phyloP scores from a whole-genome alignment of 2,888 invertebrate genomes.

The Aplocera efformata region DNA sequence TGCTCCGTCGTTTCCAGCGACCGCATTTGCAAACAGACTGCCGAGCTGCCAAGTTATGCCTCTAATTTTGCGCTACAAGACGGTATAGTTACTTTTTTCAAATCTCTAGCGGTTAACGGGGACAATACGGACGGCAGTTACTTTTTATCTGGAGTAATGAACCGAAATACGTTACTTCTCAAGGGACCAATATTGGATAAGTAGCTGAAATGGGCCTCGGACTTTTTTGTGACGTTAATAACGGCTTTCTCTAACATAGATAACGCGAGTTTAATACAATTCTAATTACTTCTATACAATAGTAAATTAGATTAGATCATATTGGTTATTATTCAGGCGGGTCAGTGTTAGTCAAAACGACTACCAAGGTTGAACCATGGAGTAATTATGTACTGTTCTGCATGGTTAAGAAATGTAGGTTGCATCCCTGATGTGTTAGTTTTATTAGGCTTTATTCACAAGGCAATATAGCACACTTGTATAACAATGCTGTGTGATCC shows the following conservation, averaged over 20 bases:
- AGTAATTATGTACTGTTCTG: too few relatives aligned
- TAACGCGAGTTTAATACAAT: too few relatives aligned
- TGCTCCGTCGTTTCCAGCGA: slow-evolving; percentile 42
- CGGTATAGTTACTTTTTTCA: slow-evolving; percentile 35
- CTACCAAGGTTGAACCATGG: too few relatives aligned
- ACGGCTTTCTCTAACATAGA: slow-evolving; percentile 1
- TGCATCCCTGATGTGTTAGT: too few relatives aligned
- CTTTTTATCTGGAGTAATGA: slow-evolving; percentile 26
- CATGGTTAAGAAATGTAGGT: too few relatives aligned
- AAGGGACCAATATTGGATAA: slow-evolving; percentile 19
- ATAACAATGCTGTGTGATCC: too few relatives aligned
- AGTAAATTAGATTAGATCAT: too few relatives aligned
- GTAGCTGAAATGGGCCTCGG: slow-evolving; percentile 11
- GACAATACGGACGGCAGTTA: slow-evolving; percentile 31
- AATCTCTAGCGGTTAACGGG: slow-evolving; percentile 32
- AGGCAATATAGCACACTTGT: too few relatives aligned
- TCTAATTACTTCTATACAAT: too few relatives aligned
- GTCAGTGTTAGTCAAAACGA: too few relatives aligned
- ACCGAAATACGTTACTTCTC: slow-evolving; percentile 16
- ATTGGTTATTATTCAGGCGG: too few relatives aligned
- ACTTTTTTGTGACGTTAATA: slow-evolving; percentile 4
- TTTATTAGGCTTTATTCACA: too few relatives aligned
- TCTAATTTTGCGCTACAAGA: slow-evolving; percentile 38
- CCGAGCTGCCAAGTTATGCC: slow-evolving; percentile 40
- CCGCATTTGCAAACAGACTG: slow-evolving; percentile 47